Conservation (phyloP, 2,888 invertebrate species). For the Oxycera nigricornis region DNA sequence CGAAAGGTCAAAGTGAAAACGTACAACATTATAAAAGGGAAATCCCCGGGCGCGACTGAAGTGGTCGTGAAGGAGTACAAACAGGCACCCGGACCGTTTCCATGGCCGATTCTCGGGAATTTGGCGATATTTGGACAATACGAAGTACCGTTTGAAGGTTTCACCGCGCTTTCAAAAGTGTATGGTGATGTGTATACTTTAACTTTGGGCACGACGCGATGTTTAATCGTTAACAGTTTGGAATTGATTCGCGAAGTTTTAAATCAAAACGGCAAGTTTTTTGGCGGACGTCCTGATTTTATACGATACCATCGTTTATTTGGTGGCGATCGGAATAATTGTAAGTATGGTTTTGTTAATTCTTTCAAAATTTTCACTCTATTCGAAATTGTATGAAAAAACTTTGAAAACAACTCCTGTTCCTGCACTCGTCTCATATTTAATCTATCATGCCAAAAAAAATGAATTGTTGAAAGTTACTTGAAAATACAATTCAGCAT, state of each 20-base stretch:
- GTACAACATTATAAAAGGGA: slow-evolving; percentile 44
- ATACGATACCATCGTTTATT: slow-evolving; percentile 81
- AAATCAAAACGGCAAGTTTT: slow-evolving; percentile 80
- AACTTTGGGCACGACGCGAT: slow-evolving; percentile 71
- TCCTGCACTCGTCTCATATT: too few relatives aligned
- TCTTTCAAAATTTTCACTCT: not conserved
- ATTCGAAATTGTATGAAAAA: not conserved
- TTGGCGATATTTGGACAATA: slow-evolving; percentile 71
- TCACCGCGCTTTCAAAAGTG: slow-evolving; percentile 71
- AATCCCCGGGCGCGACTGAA: slow-evolving; percentile 40
- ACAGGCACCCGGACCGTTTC: slow-evolving; percentile 71
- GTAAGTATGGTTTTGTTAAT: slow-evolving; percentile 68
- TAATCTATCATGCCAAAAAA: not conserved
- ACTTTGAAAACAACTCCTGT: not conserved
- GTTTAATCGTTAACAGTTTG: slow-evolving; percentile 78
- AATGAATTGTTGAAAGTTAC: not conserved
- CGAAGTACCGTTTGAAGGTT: slow-evolving; percentile 75
- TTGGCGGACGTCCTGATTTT: slow-evolving; percentile 85
- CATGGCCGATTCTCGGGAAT: slow-evolving; percentile 75
- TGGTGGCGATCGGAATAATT: slow-evolving; percentile 84
- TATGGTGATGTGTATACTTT: slow-evolving; percentile 79
- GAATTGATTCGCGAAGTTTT: slow-evolving; percentile 76
- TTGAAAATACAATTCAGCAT: not conserved
- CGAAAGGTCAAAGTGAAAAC: slow-evolving; percentile 51
- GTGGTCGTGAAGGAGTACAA: slow-evolving; percentile 47